A percentile compares a stretch with the other conserved stretches of the same genome.
Conservation (phyloP, 2,888 invertebrate genomes). For the Petrolisthes cinctipes region DNA sequence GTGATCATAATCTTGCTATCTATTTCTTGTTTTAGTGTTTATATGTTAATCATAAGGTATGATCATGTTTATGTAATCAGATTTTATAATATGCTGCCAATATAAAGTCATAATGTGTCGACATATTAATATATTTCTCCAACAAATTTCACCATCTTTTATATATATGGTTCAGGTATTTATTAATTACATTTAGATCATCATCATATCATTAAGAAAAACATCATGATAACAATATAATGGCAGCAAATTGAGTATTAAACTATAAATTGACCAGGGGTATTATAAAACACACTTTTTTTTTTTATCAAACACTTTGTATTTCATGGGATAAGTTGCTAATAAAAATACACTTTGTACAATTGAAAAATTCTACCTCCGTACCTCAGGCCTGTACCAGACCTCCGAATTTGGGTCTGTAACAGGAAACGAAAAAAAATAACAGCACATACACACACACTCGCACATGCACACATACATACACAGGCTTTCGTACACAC, state of each 20-base stretch:
- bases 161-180: too few species aligned
- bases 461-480: neutral
- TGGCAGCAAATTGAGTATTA: neutral
- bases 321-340: constrained; percentile 64
- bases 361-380: constrained; percentile 61
- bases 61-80: too few species aligned
- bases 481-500: neutral
- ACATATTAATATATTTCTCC: too few species aligned
- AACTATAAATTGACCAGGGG: neutral
- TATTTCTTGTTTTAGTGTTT: too few species aligned
- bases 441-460: neutral
- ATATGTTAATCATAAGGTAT: too few species aligned
- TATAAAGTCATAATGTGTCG: too few species aligned
- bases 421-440: constrained; percentile 30
- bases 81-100: too few species aligned
- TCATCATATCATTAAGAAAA: too few species aligned
- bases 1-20: too few species aligned
- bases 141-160: too few species aligned
- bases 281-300: constrained; percentile 44
- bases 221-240: neutral
- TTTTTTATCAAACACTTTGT: constrained; percentile 64
- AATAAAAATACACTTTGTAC: constrained; percentile 65
- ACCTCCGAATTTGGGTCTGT: constrained; percentile 33
- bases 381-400: constrained; percentile 25
- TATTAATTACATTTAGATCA: too few species aligned